These are phyloP conservation scores for Tetranychus urticae DNA, from an alignment of 1,140 invertebrate species.

Conservation along the genomic window DNA sequence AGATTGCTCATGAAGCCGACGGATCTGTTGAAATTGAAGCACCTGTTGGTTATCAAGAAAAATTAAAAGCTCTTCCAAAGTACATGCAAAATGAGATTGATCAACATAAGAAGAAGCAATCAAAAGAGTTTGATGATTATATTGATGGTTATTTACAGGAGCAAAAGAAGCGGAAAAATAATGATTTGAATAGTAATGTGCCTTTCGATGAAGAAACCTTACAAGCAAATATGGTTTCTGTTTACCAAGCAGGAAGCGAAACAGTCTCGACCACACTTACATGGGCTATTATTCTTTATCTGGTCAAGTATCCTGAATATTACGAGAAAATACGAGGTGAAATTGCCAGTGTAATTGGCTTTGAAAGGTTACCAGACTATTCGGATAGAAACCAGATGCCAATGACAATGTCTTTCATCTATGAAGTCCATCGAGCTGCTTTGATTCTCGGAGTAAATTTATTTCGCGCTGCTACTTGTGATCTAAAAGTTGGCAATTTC, in stretches of 20 bases:
- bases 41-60: too few species aligned
- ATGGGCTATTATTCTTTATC: constrained; percentile 18
- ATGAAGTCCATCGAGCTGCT: constrained; percentile 14
- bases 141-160: constrained; percentile 61
- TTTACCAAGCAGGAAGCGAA: constrained; percentile 19
- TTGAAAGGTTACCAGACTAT: constrained; percentile 8
- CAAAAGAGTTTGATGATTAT: constrained; percentile 33
- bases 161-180: constrained; percentile 20
- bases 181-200: neutral
- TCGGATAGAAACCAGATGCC: constrained; percentile 10
- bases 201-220: constrained; percentile 4
- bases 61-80: too few species aligned
- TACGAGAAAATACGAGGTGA: constrained; percentile 17
- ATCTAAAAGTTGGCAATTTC: neutral
- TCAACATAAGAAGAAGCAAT: constrained; percentile 40
- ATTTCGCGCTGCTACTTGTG: neutral
- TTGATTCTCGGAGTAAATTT: constrained; percentile 11
- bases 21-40: too few species aligned
- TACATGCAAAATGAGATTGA: too few species aligned
- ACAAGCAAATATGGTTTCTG: constrained; percentile 8
- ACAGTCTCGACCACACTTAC: constrained; percentile 18
- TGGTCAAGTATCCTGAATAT: constrained; percentile 18
- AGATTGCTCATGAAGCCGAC: too few species aligned
- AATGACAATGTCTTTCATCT: constrained; percentile 14
- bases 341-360: constrained; percentile 15